A percentile compares a stretch with the other conserved stretches of the same genome.
Evolutionary conservation across 2,113 vertebrate species (phyloP).

Genomic region (Chloebia gouldiae): DNA sequence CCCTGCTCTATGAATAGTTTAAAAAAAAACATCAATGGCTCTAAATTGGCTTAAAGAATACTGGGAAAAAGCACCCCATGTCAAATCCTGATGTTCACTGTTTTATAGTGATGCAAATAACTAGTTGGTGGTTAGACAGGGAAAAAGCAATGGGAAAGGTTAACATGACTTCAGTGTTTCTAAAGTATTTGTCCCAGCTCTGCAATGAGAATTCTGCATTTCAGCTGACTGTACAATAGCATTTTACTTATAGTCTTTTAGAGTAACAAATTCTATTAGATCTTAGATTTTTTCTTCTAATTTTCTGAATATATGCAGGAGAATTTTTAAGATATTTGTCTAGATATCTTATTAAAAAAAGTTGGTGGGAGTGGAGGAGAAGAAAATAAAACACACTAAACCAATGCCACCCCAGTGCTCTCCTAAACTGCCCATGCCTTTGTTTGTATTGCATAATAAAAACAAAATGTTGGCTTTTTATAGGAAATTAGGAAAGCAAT

Average conservation of each 20-base stretch:
- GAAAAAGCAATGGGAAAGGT: background rate
- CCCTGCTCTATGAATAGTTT: background rate
- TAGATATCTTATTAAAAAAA: background rate
- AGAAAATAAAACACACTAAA: background rate
- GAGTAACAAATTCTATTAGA: background rate
- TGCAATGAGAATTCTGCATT: background rate
- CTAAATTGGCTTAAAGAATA: background rate
- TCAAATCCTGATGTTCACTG: background rate
- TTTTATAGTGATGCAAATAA: background rate
- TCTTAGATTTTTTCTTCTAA: background rate
- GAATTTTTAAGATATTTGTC: background rate
- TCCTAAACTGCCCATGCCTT: background rate
- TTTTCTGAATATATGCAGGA: background rate
- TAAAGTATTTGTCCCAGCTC: background rate
- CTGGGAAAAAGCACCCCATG: background rate
- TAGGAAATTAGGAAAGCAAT: conserved; percentile 35
- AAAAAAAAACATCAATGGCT: background rate
- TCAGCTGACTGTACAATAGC: background rate
- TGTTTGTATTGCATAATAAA: conserved; percentile 44
- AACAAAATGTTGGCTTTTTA: conserved; percentile 11
- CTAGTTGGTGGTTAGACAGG: background rate
- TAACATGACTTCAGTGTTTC: background rate
- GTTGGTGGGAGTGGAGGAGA: background rate
- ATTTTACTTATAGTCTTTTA: background rate
- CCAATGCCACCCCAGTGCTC: too few species aligned